phyloP scores from a whole-genome alignment of 23 tunicate genomes.

The Styela clava region DNA sequence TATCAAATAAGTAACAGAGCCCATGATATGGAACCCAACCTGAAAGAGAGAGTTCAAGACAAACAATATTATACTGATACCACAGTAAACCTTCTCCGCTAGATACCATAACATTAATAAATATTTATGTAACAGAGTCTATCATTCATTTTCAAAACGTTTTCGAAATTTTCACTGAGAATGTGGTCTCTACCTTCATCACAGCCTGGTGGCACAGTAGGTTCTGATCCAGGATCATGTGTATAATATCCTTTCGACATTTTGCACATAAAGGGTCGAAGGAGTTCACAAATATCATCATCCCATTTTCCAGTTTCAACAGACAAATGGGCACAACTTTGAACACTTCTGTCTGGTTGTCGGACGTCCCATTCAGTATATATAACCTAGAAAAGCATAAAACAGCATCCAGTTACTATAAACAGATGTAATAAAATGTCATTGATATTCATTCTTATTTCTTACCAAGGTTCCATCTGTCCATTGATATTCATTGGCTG shows the following conservation, averaged over 20 bases:
- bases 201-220: constrained; percentile 78
- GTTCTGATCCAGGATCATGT: constrained; percentile 42
- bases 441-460: too few species aligned
- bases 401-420: background rate
- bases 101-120: too few species aligned
- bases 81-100: too few species aligned
- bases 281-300: constrained; percentile 47
- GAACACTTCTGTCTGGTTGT: constrained; percentile 58
- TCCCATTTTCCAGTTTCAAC: constrained; percentile 59
- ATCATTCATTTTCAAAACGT: too few species aligned
- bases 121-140: too few species aligned
- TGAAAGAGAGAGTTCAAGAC: constrained; percentile 14
- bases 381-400: constrained; percentile 37
- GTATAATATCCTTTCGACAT: constrained; percentile 63
- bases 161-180: too few species aligned
- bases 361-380: constrained; percentile 66
- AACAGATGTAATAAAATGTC: background rate
- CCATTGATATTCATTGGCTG: constrained; percentile 74
- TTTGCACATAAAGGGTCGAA: constrained; percentile 68
- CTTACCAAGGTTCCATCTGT: constrained; percentile 26
- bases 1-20: constrained; percentile 59
- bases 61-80: too few species aligned
- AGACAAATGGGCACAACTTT: constrained; percentile 51
- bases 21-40: constrained; percentile 76
- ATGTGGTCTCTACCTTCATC: constrained; percentile 53